Evolutionary conservation across 2,888 invertebrate genomes (phyloP).

Genomic region (Philereme transversata): DNA sequence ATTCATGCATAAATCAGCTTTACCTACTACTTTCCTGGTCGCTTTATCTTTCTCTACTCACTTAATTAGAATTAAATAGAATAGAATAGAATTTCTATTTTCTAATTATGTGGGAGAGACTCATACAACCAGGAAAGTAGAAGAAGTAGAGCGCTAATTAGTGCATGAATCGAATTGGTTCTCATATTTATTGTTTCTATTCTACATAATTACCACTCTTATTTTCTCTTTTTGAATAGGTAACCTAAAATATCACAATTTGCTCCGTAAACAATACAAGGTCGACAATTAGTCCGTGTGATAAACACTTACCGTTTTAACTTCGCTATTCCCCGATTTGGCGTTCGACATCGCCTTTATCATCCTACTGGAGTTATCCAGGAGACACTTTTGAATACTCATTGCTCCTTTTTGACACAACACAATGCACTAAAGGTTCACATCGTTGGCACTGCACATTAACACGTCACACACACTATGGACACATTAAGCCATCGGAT

Average conservation of each 20-base stretch:
- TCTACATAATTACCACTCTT: background rate
- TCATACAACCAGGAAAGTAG: too few relatives aligned
- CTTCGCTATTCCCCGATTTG: constrained; percentile 71
- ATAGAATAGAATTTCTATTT: too few relatives aligned
- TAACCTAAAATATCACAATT: constrained; percentile 34
- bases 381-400: constrained; percentile 81
- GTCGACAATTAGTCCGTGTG: constrained; percentile 36
- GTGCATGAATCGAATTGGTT: too few relatives aligned
- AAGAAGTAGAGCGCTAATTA: too few relatives aligned
- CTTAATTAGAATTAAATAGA: too few relatives aligned
- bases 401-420: constrained; percentile 62
- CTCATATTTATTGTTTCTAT: background rate
- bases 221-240: constrained; percentile 12
- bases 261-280: constrained; percentile 40
- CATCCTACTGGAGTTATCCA: constrained; percentile 82
- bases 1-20: constrained; percentile 15
- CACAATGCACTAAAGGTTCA: constrained; percentile 65
- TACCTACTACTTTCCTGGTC: background rate
- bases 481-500: constrained; percentile 56
- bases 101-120: too few relatives aligned
- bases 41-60: too few relatives aligned
- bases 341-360: constrained; percentile 81
- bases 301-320: constrained; percentile 69
- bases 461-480: constrained; percentile 57
- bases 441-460: constrained; percentile 63